Evolutionary conservation across 2,113 vertebrate genomes (phyloP), one percentile per base, ranked within the genome.

Genomic region (Triplophysa tibetana): DNA sequence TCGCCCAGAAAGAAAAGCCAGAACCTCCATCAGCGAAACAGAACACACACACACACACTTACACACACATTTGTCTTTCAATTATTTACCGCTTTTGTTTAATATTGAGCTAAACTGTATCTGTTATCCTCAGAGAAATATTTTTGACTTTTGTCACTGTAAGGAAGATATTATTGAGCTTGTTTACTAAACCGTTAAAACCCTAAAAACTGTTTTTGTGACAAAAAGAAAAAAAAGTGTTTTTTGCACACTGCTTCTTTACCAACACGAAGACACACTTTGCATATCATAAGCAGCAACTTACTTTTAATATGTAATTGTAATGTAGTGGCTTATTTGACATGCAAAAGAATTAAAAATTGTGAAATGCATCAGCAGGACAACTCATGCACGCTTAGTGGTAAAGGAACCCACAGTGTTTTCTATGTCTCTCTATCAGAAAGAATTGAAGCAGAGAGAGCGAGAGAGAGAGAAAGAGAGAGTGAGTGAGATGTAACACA

Each of bases 371-470:
- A 61, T 61, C 54, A 60, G 8, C 41, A 12, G 10, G 17, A 78
- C 52, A 45, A 24, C 23, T 45, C 54, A 29, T 21, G 54, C n/a
- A 13, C 12, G 11, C 61, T 14, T 19, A 29, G 29, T 5, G 14
- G 23, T 89, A 83, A 89, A 82, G 11, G 74, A 88, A 85, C 86
- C 87, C 83, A 90, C 86, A 87, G 89, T 45, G 19, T 38, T 38
- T 38, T 38, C 6, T 38, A 38, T 38, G 26, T 38, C 26, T 38
- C 38, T 74, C 41, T 67, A 83, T 16, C 16, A 63, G 45, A 41
- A 70, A 63, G 63, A 66, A 26, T 19, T 41, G 61, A 56, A 81
- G 73, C 11, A 43, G 52, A 29, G 17, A 60, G 56, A 82, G 70
- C 88, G 86, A 85, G 85, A 89, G 79, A 86, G 82, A 83, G 85